Conservation (phyloP, 1,140 invertebrate species). For the Hyphantria cunea region DNA sequence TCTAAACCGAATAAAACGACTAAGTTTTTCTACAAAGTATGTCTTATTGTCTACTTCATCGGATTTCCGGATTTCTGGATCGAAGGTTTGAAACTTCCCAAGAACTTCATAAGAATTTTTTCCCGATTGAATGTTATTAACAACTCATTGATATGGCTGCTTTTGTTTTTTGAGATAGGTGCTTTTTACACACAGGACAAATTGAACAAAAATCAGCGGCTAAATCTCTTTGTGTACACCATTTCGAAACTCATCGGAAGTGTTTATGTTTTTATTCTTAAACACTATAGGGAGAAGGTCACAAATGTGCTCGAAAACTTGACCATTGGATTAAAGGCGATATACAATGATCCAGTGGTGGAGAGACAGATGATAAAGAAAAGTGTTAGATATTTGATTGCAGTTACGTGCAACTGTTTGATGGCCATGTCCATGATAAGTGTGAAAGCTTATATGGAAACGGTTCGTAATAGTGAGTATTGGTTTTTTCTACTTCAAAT, state of each 20-base stretch:
- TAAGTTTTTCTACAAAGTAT: conserved; percentile 4
- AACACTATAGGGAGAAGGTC: too few relatives aligned
- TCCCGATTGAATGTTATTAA: too few relatives aligned
- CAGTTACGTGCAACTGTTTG: neutral
- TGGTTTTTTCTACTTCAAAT: neutral
- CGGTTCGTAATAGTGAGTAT: neutral
- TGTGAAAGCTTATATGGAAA: neutral
- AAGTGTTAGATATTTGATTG: neutral
- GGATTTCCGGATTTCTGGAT: conserved; percentile 14
- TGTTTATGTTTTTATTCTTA: too few relatives aligned
- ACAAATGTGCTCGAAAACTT: too few relatives aligned
- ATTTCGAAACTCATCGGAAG: neutral
- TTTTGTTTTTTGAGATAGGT: too few relatives aligned
- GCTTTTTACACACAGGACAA: neutral
- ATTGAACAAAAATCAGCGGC: neutral
- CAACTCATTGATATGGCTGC: too few relatives aligned
- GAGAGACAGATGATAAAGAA: too few relatives aligned
- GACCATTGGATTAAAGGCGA: too few relatives aligned
- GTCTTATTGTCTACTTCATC: conserved; percentile 10
- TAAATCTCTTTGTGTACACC: too few relatives aligned
- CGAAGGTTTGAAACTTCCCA: conserved; percentile 4
- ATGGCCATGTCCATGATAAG: neutral
- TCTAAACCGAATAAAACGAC: conserved; percentile 18
- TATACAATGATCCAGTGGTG: too few relatives aligned
- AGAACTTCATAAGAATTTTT: neutral